phyloP scores from a whole-genome alignment of 2,888 invertebrate genomes.

The Macropis europaea region DNA sequence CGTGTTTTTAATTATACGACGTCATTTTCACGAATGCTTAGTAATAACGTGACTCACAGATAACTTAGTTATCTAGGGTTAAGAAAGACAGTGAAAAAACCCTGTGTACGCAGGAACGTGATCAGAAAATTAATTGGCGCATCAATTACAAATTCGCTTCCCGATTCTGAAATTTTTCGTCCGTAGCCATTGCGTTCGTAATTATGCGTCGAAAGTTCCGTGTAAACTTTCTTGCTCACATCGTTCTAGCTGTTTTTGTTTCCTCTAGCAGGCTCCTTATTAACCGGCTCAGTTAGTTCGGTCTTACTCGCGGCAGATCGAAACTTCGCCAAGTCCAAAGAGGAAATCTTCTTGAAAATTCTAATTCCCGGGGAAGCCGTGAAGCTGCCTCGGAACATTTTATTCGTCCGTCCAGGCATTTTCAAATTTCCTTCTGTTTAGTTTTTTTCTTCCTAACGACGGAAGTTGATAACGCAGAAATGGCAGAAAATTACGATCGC shows the following conservation, averaged over 20 bases:
- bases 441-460: not conserved
- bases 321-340: constrained; percentile 48
- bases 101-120: not conserved
- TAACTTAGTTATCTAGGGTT: too few relatives aligned
- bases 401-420: not conserved
- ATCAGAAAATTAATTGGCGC: constrained; percentile 22
- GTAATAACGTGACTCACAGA: too few relatives aligned
- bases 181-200: constrained; percentile 47
- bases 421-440: not conserved
- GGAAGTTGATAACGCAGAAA: not conserved
- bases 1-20: too few relatives aligned
- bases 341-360: constrained; percentile 43
- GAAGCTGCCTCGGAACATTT: not conserved
- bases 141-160: constrained; percentile 46
- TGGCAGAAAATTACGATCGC: too few relatives aligned
- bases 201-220: constrained; percentile 56
- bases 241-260: constrained; percentile 17
- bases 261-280: constrained; percentile 42
- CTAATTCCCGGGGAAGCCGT: constrained; percentile 26
- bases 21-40: too few relatives aligned
- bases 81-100: not conserved
- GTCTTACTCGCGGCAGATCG: constrained; percentile 39
- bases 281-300: constrained; percentile 50
- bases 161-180: constrained; percentile 47
- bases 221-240: constrained; percentile 51